These are phyloP conservation scores for Ophion slaviceki DNA, from an alignment of 2,888 invertebrate species.

Conservation along the genomic window DNA sequence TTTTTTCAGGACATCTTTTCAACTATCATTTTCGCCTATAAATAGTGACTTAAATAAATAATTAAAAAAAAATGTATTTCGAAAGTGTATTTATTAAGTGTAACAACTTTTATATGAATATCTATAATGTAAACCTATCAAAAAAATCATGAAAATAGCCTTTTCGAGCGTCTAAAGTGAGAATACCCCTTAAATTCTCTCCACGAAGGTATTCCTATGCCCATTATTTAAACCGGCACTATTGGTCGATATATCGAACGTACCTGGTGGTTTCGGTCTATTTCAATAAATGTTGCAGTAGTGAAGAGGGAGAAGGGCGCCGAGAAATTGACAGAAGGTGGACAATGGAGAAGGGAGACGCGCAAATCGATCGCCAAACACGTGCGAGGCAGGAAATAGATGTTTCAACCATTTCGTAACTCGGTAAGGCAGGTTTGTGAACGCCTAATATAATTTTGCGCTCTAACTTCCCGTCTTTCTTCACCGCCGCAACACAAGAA, in stretches of 20 bases:
- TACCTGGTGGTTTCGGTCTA: conserved; percentile 13
- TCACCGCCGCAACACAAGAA: neutral
- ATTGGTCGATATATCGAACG: conserved; percentile 39
- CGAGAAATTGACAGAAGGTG: conserved; percentile 43
- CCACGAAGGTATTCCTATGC: too few relatives aligned
- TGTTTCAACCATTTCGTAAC: conserved; percentile 59
- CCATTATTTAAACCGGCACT: neutral
- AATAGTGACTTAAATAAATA: too few relatives aligned
- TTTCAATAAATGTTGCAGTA: conserved; percentile 52
- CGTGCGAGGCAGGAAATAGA: conserved; percentile 67
- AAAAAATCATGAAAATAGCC: too few relatives aligned
- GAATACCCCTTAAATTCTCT: too few relatives aligned
- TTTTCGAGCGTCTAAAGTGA: too few relatives aligned
- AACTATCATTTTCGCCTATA: too few relatives aligned
- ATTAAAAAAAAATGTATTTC: too few relatives aligned
- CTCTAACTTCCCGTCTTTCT: conserved; percentile 9
- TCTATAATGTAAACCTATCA: too few relatives aligned
- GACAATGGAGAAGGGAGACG: conserved; percentile 39
- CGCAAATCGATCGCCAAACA: conserved; percentile 67
- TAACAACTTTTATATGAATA: too few relatives aligned
- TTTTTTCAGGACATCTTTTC: too few relatives aligned
- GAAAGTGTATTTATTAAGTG: too few relatives aligned
- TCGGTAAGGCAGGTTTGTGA: conserved; percentile 72
- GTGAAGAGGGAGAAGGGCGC: conserved; percentile 7
- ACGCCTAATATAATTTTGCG: conserved; percentile 63